Evolutionary conservation across 2,888 invertebrate genomes (phyloP).

Genomic region (Lepeophtheirus nordmannii): DNA sequence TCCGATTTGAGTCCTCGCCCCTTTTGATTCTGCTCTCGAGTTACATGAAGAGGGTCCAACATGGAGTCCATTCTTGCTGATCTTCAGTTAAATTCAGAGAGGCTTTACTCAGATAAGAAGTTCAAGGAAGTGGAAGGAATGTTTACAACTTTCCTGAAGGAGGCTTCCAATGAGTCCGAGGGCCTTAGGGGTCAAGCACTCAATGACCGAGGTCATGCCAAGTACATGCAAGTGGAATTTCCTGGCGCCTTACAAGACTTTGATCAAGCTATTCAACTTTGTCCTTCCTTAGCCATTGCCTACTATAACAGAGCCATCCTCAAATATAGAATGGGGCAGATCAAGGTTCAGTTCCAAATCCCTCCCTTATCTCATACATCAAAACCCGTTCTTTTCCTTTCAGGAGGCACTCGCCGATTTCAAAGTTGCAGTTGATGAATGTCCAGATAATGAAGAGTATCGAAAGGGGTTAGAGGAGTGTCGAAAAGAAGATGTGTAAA

Average conservation of each 20-base stretch:
- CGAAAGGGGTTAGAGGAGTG: conserved; percentile 27
- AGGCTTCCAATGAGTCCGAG: neutral
- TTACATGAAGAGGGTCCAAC: neutral
- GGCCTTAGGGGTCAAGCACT: neutral
- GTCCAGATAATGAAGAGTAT: conserved; percentile 29
- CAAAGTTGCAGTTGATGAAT: conserved; percentile 28
- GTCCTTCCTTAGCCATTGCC: conserved; percentile 30
- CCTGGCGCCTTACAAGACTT: conserved; percentile 34
- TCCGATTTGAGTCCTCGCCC: too few relatives aligned
- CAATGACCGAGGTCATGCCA: conserved; percentile 34
- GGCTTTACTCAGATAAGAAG: conserved; percentile 7
- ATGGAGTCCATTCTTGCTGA: conserved; percentile 6
- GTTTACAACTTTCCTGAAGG: conserved; percentile 17
- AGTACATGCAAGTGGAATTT: conserved; percentile 35
- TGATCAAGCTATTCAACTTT: conserved; percentile 31
- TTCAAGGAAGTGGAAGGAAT: conserved; percentile 18
- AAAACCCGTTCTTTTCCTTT: neutral
- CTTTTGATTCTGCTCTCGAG: too few relatives aligned
- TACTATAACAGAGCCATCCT: conserved; percentile 36
- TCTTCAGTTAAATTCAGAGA: neutral
- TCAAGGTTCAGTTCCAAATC: too few relatives aligned
- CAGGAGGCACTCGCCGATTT: conserved; percentile 29
- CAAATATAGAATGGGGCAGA: conserved; percentile 34
- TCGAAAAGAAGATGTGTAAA: too few relatives aligned
- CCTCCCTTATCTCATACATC: too few relatives aligned